These are phyloP conservation scores for Craniophora ligustri DNA, from an alignment of 2,888 invertebrate species.

Conservation along the genomic window DNA sequence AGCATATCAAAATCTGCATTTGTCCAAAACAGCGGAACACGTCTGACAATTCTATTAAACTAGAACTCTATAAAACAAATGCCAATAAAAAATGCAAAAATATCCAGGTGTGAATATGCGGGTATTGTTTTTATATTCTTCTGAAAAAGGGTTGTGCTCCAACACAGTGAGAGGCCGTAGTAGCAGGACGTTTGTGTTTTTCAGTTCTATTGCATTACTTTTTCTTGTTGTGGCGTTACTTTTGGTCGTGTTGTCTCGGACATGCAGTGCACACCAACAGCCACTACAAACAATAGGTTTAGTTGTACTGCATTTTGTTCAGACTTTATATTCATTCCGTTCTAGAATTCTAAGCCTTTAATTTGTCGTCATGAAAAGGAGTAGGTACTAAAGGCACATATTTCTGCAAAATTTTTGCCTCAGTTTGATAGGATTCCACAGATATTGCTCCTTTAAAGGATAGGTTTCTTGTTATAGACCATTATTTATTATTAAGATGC, in stretches of 20 bases:
- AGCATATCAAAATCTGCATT: neutral
- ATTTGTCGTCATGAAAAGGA: too few relatives aligned
- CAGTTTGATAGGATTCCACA: too few relatives aligned
- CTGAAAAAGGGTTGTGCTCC: neutral
- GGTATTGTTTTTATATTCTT: neutral
- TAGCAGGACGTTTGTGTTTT: neutral
- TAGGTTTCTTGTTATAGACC: too few relatives aligned
- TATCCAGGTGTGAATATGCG: neutral
- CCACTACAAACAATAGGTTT: constrained; percentile 30
- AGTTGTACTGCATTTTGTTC: constrained; percentile 1
- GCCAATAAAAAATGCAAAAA: neutral
- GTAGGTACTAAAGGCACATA: too few relatives aligned
- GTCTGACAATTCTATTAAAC: too few relatives aligned
- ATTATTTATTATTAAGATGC: too few relatives aligned
- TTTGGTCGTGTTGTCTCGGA: constrained; percentile 18
- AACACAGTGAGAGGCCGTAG: neutral
- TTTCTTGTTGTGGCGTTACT: constrained; percentile 3
- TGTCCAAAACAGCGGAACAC: too few relatives aligned
- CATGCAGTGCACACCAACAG: constrained; percentile 12
- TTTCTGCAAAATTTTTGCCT: too few relatives aligned
- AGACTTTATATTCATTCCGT: too few relatives aligned
- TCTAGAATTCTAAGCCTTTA: too few relatives aligned
- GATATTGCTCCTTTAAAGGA: too few relatives aligned
- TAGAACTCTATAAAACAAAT: too few relatives aligned
- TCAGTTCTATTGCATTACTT: constrained; percentile 5